phyloP scores from a whole-genome alignment of 2,797 vertebrate genomes.

The Urocyon cinereoargenteus region DNA sequence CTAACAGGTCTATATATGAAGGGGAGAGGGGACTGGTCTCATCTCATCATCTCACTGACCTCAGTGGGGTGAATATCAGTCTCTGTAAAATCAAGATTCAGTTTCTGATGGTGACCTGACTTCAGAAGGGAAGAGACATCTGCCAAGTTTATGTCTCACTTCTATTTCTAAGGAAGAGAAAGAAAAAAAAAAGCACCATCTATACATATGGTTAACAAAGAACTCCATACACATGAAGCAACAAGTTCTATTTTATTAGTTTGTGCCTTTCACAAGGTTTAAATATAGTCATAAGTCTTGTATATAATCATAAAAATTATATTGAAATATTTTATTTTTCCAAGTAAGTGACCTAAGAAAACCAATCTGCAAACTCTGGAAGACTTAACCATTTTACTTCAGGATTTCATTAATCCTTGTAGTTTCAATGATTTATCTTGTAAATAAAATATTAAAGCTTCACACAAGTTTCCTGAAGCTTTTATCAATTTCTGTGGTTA shows the following conservation, averaged over 20 bases:
- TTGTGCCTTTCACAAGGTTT: neutral
- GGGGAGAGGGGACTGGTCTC: neutral
- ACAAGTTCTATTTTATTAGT: neutral
- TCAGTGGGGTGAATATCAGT: neutral
- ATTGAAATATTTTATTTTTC: neutral
- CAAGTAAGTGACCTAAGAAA: neutral
- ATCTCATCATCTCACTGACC: neutral
- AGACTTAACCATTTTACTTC: neutral
- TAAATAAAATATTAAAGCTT: neutral
- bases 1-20: fast-evolving
- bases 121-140: neutral
- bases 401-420: neutral
- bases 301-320: neutral
- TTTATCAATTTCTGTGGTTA: neutral
- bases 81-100: neutral
- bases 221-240: neutral
- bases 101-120: neutral
- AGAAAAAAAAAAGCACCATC: neutral
- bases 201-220: neutral
- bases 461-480: neutral
- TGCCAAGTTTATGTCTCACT: neutral
- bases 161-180: neutral
- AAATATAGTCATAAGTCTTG: neutral
- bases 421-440: neutral
- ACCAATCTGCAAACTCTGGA: neutral